A percentile compares a stretch with the other conserved stretches of the same genome.
These are phyloP conservation scores for Saguinus imperator DNA, from an alignment of 2,113 vertebrate species.

Conservation along the genomic window DNA sequence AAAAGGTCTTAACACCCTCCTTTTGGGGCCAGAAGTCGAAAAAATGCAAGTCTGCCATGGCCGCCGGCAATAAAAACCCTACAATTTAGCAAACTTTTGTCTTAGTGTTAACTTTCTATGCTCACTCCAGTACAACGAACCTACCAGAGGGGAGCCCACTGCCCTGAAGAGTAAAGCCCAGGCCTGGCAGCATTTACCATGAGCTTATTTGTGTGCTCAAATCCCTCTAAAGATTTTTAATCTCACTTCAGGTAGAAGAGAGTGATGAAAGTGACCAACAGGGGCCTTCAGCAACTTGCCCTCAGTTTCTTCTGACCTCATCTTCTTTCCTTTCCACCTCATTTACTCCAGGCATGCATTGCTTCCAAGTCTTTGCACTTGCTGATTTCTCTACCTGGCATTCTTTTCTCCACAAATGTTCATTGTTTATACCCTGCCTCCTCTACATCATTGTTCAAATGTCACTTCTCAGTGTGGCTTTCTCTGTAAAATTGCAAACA, in stretches of 20 bases:
- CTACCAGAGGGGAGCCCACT: too few species aligned
- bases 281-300: too few species aligned
- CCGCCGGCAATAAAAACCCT: too few species aligned
- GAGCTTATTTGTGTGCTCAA: neutral
- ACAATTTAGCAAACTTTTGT: too few species aligned
- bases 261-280: too few species aligned
- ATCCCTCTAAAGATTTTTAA: neutral
- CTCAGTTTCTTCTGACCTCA: neutral
- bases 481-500: neutral
- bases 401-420: neutral
- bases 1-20: too few species aligned
- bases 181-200: too few species aligned
- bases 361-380: neutral
- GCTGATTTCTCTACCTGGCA: neutral
- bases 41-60: too few species aligned
- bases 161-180: too few species aligned
- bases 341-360: neutral
- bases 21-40: too few species aligned
- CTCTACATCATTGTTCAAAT: neutral
- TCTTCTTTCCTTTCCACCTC: neutral
- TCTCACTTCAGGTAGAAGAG: neutral
- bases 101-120: too few species aligned
- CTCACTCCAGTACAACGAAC: too few species aligned
- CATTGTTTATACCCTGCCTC: neutral
- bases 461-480: neutral